Evolutionary conservation across 1,140 invertebrate species (phyloP), one percentile per base, ranked within the genome.

Genomic region (Muscidifurax raptorellus): DNA sequence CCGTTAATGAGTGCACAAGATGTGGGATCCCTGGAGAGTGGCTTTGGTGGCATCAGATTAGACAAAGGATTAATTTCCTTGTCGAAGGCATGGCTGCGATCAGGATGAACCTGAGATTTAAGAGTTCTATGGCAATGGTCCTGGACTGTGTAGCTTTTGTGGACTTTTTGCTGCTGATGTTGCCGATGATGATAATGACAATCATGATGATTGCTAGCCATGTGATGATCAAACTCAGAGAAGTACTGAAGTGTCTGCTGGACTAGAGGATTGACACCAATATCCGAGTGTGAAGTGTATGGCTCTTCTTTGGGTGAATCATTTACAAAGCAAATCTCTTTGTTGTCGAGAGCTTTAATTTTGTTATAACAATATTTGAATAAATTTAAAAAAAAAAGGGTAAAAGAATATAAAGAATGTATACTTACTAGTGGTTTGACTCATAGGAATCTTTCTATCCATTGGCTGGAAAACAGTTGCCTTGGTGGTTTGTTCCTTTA

Each of bases 11-110:
- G 64, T 7, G 77, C 67, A 1, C 52, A 64, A 22, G 69, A 84
- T 84, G 1, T 87, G 76, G 44, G 87, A 84, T 81, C 88, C 81
- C 75, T 89, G 85, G 28, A 86, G 86, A 77, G 86, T 82, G n/a
- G 82, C 80, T 67, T 89, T 85, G 1, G 84, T 83, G 71, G 88
- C 82, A 10, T 52, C 36, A 66, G 12, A 27, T 47, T 18, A 10
- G 36, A 2, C 44, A 28, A 52, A 52, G 13, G 52, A 59, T n/a
- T 27, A 5, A 36, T 1, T 64, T 30, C 44, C 7, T 28, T 44
- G 4, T 72, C 9, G 52, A 27, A n/a, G 22, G 28, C 12, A 15
- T 1, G 25, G 25, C 52, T 59, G 4, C 52, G 13, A 3, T 71
- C 64, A 3, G 15, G 9, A 27, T 71, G 30, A 22, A 12, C 32